Evolutionary conservation across 1,140 invertebrate species (phyloP), one percentile per base, ranked within the genome.

Genomic region (Drosophila pandora): DNA sequence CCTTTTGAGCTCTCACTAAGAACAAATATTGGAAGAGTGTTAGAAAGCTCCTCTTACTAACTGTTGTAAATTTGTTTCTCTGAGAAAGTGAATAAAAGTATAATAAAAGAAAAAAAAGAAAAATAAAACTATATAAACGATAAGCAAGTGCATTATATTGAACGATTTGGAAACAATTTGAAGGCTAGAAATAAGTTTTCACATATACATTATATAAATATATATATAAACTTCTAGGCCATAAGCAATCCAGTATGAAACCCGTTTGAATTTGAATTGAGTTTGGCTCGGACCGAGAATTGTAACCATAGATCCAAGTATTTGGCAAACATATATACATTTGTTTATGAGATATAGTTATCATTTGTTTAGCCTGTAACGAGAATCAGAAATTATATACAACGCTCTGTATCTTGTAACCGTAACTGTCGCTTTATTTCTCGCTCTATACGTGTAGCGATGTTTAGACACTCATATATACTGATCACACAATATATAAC

Each of bases 141-240:
- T 84, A 84, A 82, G 79, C 60, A 83, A 87, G 82, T 87, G 82
- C 82, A 83, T 87, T 87, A 87, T 87, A 87, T 88, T 75, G 47
- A 81, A 53, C 28, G 56, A 61, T 59, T 60, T 68, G 53, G 41
- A 62, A 55, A 75, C 25, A 65, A 70, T 34, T 34, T 57, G 53
- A 76, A 79, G 52, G 48, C 61, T 82, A 88, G 63, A 22, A 25
- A 48, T 87, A 87, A 87, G 82, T 88, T 87, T 73, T 88, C 82
- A 87, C 60, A 68, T 87, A 84, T 72, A 47, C 43, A 47, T 43
- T 47, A 70, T 59, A 61, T 48, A 70, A 55, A 69, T 60, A 72
- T 71, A 71, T 32, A 43, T 39, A 74, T 73, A 74, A 87, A 88
- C 67, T 82, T 65, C 52, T 88, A 87, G 75, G 83, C 75, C 78